Base-by-base conservation (phyloP, 2,888 invertebrate genomes). In the Nematopogon swammerdamellus region DNA sequence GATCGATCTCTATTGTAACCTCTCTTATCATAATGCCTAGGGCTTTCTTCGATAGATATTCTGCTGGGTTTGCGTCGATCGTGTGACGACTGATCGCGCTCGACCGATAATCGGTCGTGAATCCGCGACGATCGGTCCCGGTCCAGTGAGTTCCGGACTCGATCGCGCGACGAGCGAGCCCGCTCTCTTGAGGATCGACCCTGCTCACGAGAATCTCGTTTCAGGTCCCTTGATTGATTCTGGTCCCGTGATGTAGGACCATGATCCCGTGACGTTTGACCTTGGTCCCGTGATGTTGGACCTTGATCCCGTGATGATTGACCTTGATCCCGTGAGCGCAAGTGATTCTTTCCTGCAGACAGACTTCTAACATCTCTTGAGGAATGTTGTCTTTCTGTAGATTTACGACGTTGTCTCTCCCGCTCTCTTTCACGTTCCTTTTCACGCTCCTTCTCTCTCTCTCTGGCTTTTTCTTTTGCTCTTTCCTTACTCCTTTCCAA, bases 161-260 rank as follows among this genome's bases (percentile, higher is more conserved):
- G 58, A 5, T 58, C 57, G 58, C 64, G 58, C 59, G 71, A 61
- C 53, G 70, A 61, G 56, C 48, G 51, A 53, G 48, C 45, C 55
- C 53, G 49, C 55, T 51, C 49, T 48, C 52, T 42, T 47, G 46
- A 19, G 51, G 56, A 54, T 55, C 56, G 25, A n/a, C n/a, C n/a
- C n/a, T n/a, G n/a, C n/a, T n/a, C n/a, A n/a, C n/a, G n/a, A n/a
- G n/a, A n/a, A n/a, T n/a, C n/a, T 25, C 25, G 4, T 4, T 25
- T 8, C 8, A 54, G 54, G 49, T 61, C 60, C 18, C 68, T 64
- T 50, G 67, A 59, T 25, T 65, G 61, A 54, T 68, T 68, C 1
- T 67, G 68, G 53, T 72, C 72, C 45, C 65, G 63, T 60, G 68
- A 69, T 55, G 67, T 68, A 17, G 67, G 64, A 53, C 70, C 67